phyloP scores from a whole-genome alignment of 2,888 invertebrate genomes.

The Acanthosepion esculentum region DNA sequence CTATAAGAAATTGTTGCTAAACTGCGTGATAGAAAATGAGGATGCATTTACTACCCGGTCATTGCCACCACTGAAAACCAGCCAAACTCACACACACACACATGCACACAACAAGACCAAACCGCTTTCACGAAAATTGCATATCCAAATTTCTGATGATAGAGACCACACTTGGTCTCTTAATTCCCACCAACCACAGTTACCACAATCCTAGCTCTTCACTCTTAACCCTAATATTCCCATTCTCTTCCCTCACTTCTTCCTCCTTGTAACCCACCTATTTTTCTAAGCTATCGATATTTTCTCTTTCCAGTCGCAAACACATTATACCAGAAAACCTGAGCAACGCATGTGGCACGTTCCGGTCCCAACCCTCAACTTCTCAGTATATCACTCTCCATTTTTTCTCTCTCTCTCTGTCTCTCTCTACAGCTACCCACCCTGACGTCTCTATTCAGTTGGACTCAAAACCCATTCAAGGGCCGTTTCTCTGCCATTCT shows the following conservation, averaged over 20 bases:
- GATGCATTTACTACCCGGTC: background rate
- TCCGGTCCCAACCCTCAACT: background rate
- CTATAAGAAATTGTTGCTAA: background rate
- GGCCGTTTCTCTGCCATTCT: slow-evolving; percentile 15
- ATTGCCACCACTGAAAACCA: background rate
- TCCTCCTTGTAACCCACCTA: background rate
- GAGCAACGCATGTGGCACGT: background rate
- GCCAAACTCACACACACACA: background rate
- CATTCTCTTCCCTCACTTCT: background rate
- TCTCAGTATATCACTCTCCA: background rate
- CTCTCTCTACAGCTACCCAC: background rate
- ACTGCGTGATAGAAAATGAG: background rate
- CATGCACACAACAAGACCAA: background rate
- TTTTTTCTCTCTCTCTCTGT: background rate
- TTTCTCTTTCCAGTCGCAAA: background rate
- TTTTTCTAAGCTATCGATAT: background rate
- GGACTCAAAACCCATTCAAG: background rate
- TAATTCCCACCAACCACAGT: background rate
- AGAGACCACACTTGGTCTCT: background rate
- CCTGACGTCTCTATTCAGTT: background rate
- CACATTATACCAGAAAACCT: slow-evolving; percentile 15
- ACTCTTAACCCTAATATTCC: background rate
- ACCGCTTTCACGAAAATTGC: background rate
- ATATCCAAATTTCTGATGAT: background rate
- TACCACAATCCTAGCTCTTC: background rate